Base-by-base conservation (phyloP, 64 coral and sea anemone genomes). In the Pachyseris speciosa region DNA sequence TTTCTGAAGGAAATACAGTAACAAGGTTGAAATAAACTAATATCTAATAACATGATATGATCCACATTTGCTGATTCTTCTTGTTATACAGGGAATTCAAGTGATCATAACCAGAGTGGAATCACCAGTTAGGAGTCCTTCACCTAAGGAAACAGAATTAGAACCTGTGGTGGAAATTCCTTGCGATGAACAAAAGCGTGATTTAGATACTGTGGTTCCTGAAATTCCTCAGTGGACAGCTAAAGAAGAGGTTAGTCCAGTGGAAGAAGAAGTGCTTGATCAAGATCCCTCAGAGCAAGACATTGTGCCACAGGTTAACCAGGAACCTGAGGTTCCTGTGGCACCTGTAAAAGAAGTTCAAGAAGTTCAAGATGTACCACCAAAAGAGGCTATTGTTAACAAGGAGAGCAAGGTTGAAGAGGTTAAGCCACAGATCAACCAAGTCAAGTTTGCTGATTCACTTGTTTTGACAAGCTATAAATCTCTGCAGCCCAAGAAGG, bases 371-470 rank as follows among this genome's bases (percentile, higher is more conserved):
- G 88, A 87, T 0, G 81, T 39, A 24, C 44, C 31, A 17, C 40
- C 31, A 8, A n/a, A 86, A n/a, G 37, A 86, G 16, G 31, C 9
- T 50, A 7, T 26, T 32, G 2, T 55, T 69, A 20, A 40, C 9
- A 52, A 69, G 47, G 16, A 72, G 9, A 48, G 7, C 41, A 64
- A 69, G 6, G 34, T n/a, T 20, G 64, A 86, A 68, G 40, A 22
- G 27, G 34, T 9, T 2, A 72, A 86, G 37, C 67, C 47, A 7
- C 78, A 72, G 36, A 28, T 47, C 0, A 80, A 69, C 41, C 50
- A 71, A 74, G 89, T 92, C 31, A 92, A 75, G n/a, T 92, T 92
- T 39, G 41, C 83, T 13, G 89, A 92, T 77, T 92, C 89, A 41
- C 55, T 92, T 61, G 64, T 40, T 73, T 27, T 92, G 22, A 84